These are phyloP conservation scores for Drosophila sp. DNA, from an alignment of 1,140 invertebrate species.

Conservation along the genomic window DNA sequence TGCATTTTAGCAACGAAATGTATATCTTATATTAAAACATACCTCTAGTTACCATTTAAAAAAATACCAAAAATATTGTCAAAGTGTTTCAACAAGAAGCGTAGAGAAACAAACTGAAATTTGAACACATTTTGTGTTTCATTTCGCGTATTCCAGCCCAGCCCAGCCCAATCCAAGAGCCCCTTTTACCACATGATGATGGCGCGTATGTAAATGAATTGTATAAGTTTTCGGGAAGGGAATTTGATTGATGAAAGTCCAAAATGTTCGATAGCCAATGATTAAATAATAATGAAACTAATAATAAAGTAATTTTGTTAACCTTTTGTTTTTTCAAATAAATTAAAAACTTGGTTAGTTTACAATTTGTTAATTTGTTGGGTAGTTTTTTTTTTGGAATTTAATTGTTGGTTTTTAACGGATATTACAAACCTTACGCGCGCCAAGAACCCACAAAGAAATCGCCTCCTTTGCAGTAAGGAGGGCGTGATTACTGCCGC, in stretches of 20 bases:
- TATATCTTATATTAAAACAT: conserved; percentile 47
- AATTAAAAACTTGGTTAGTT: conserved; percentile 46
- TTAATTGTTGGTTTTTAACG: conserved; percentile 46
- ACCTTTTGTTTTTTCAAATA: conserved; percentile 39
- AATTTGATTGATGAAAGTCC: conserved; percentile 45
- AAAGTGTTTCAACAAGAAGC: neutral
- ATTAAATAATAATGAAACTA: conserved; percentile 41
- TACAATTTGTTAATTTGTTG: conserved; percentile 22
- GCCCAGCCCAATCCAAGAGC: neutral
- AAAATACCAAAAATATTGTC: neutral
- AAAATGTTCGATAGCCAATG: conserved; percentile 75
- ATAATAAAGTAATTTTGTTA: conserved; percentile 19
- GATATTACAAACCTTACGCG: conserved; percentile 91
- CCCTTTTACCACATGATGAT: conserved; percentile 45
- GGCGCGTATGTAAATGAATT: conserved; percentile 63
- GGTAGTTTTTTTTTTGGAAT: conserved; percentile 18
- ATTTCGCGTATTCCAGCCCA: conserved; percentile 28
- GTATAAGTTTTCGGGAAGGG: conserved; percentile 25
- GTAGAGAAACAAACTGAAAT: neutral
- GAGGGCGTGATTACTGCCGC: conserved; percentile 88
- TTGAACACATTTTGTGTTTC: conserved; percentile 3
- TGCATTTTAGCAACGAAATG: conserved; percentile 3
- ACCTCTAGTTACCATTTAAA: conserved; percentile 66
- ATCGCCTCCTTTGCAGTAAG: conserved; percentile 95
- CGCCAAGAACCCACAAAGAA: conserved; percentile 94